Base-by-base conservation (phyloP, 2,888 invertebrate species). In the Troides helena region DNA sequence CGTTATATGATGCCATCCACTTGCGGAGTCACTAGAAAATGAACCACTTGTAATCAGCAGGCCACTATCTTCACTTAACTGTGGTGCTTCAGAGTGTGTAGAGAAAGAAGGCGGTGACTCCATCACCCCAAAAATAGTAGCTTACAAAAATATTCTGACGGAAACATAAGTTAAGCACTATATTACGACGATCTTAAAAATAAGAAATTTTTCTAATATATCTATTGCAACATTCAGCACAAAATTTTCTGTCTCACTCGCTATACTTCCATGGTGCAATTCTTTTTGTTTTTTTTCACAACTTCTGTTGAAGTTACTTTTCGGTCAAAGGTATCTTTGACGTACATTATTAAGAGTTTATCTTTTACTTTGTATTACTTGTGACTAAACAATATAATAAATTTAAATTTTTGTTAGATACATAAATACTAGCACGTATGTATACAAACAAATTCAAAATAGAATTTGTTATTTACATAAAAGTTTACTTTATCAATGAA, bases 41-140 rank as follows among this genome's bases (percentile, higher is more conserved):
- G 96, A 96, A 79, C 95, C 95, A 90, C 95, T 95, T 79, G 95
- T 95, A 82, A 95, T 90, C 77, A 96, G 90, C 79, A 96, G 93
- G 81, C 96, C 96, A 92, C 95, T 96, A 84, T 96, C 95, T 90
- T 96, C 95, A 86, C 95, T 96, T 83, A 95, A 92, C 78, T 95
- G 94, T 87, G 95, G 95, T 78, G 94, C 95, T 86, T 96, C 95
- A 76, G 95, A 95, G 90, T 95, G 95, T 84, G 95, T 94, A 77
- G 95, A 95, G 87, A 95, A 95, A 75, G 95, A 94, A 82, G 96
- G 95, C 83, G 96, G 96, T 80, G 96, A 96, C 93, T 96, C 96
- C 96, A 96, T 96, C 82, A 86, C 89, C 85, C 78, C 82, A 78
- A 70, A 78, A 78, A 77, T 77, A 75, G 72, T 75, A 68, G 73